phyloP scores from a whole-genome alignment of 1,140 invertebrate genomes.

The Brachionus calyciflorus region DNA sequence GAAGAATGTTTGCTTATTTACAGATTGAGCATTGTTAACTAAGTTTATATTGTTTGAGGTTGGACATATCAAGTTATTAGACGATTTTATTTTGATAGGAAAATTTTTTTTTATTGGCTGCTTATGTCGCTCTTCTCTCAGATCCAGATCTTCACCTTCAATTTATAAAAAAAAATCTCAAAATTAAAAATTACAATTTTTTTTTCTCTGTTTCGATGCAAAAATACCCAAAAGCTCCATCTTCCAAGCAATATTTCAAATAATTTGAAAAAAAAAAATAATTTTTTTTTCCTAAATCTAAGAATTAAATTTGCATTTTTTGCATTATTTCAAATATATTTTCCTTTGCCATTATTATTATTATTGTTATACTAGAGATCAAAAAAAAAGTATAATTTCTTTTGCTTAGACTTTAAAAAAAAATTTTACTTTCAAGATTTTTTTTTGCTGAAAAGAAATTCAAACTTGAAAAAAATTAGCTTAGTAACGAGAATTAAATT shows the following conservation, averaged over 20 bases:
- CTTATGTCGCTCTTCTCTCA: slow-evolving; percentile 2
- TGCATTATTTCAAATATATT: too few relatives aligned
- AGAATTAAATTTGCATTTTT: neutral
- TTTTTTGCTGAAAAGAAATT: neutral
- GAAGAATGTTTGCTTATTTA: too few relatives aligned
- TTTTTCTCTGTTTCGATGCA: neutral
- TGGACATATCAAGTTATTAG: neutral
- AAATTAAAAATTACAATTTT: neutral
- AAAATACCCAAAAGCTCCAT: slow-evolving; percentile 44
- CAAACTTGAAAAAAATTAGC: neutral
- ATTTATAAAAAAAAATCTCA: neutral
- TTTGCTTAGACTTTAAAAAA: too few relatives aligned
- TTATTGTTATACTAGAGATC: too few relatives aligned
- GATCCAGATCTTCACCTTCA: neutral
- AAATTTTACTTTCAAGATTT: too few relatives aligned
- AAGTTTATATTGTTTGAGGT: neutral
- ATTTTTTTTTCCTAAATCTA: too few relatives aligned
- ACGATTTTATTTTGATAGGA: slow-evolving; percentile 33
- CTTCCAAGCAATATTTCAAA: slow-evolving; percentile 31
- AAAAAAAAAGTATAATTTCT: too few relatives aligned
- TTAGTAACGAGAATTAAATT: neutral
- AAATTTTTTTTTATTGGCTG: slow-evolving; percentile 19
- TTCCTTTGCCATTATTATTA: neutral
- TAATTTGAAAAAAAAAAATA: too few relatives aligned
- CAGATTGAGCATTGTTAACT: neutral